Percentiles rank a stretch among this genome's conserved stretches.
phyloP scores from a whole-genome alignment of 1,140 invertebrate species.

The Tetramorium parvispinum region DNA sequence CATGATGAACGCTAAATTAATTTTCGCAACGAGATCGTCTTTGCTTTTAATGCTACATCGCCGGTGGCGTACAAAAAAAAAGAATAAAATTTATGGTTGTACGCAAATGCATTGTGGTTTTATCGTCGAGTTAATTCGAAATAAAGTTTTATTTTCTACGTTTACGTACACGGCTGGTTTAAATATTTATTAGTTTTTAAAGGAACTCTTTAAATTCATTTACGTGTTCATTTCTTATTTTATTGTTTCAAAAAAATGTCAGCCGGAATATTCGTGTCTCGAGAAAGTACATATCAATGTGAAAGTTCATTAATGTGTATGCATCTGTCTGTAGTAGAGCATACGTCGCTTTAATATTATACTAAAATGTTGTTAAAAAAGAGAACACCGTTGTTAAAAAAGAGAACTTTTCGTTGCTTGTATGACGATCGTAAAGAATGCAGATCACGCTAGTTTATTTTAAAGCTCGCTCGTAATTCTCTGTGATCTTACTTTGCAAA shows the following conservation, averaged over 20 bases:
- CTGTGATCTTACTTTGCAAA: conserved; percentile 21
- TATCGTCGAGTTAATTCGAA: conserved; percentile 43
- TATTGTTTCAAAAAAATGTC: background rate
- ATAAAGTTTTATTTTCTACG: background rate
- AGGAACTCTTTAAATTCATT: background rate
- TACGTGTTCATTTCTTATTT: background rate
- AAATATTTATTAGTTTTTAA: conserved; percentile 14
- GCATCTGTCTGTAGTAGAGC: background rate
- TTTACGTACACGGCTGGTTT: background rate
- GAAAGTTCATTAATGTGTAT: background rate
- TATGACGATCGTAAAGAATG: conserved; percentile 44
- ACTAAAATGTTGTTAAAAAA: conserved; percentile 4
- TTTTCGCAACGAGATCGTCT: conserved; percentile 14
- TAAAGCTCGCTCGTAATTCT: conserved; percentile 18
- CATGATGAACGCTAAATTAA: conserved; percentile 42
- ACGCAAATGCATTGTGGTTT: conserved; percentile 16
- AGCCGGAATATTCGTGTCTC: background rate
- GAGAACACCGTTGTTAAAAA: background rate
- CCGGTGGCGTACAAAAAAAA: background rate
- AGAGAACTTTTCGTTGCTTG: background rate
- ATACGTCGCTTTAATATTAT: conserved; percentile 4
- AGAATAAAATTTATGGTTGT: conserved; percentile 19
- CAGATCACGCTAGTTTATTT: background rate
- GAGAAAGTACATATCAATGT: background rate
- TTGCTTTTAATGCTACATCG: conserved; percentile 7